Conservation (phyloP, 2,888 invertebrate genomes). For the Graphium colonna region DNA sequence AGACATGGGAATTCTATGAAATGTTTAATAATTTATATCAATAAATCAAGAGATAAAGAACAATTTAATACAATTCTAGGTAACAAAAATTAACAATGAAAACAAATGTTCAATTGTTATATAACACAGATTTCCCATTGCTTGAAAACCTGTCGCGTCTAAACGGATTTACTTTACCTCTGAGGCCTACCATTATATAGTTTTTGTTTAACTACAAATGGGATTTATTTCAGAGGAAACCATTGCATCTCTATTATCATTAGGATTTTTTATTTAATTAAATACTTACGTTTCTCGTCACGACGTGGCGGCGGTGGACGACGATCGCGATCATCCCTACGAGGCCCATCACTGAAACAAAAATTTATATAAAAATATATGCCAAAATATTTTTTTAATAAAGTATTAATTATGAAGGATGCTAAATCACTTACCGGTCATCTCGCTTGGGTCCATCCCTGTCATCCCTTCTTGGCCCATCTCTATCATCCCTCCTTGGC, state of each 20-base stretch:
- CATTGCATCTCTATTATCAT: no score
- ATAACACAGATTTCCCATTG: constrained; percentile 15
- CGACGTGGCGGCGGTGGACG: constrained; percentile 59
- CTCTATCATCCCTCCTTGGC: constrained; percentile 38
- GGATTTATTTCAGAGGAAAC: constrained; percentile 35
- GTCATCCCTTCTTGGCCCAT: constrained; percentile 47
- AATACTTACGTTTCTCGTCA: constrained; percentile 74
- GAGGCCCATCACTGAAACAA: constrained; percentile 41
- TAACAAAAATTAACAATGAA: no score
- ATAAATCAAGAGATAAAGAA: no score
- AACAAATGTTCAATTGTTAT: constrained; percentile 1
- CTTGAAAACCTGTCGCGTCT: constrained; percentile 27
- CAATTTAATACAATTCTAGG: no score
- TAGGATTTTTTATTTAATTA: no score
- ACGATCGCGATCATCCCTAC: constrained; percentile 46
- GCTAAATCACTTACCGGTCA: constrained; percentile 32
- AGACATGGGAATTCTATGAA: no score
- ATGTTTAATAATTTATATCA: no score
- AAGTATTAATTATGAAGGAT: no score
- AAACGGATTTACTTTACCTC: constrained; percentile 31
- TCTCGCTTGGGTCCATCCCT: constrained; percentile 50
- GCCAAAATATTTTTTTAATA: no score
- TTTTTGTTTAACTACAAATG: constrained; percentile 26
- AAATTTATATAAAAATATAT: no score
- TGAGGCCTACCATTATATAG: constrained; percentile 35